A percentile compares a stretch with the other conserved stretches of the same genome.
phyloP scores from a whole-genome alignment of 2,113 vertebrate species.

The Dicaeum eximium region DNA sequence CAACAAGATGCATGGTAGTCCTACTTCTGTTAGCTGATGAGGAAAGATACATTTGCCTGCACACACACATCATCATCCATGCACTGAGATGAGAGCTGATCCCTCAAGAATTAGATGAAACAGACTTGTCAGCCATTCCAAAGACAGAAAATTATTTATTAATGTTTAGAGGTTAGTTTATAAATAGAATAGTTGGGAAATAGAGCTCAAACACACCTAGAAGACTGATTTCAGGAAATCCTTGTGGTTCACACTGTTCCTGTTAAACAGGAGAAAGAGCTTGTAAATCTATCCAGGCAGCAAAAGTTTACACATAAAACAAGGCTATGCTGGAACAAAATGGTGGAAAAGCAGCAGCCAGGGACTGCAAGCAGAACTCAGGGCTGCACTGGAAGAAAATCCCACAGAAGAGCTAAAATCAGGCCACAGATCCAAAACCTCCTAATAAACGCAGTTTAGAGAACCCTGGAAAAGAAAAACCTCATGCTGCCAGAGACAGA shows the following conservation, averaged over 20 bases:
- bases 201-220: background rate
- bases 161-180: background rate
- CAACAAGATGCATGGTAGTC: background rate
- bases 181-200: background rate
- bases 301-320: background rate
- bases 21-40: background rate
- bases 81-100: background rate
- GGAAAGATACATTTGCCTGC: background rate
- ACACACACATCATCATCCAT: background rate
- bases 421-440: background rate
- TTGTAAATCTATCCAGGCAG: background rate
- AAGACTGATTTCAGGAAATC: conserved; percentile 28
- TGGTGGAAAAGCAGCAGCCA: background rate
- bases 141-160: background rate
- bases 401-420: background rate
- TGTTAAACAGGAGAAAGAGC: conserved; percentile 2
- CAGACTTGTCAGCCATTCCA: background rate
- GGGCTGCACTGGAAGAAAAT: background rate
- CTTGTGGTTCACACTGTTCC: background rate
- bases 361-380: background rate
- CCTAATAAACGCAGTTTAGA: background rate
- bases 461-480: background rate
- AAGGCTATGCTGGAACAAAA: background rate
- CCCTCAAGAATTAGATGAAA: background rate
- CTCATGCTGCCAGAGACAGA: background rate